These are phyloP conservation scores for Dasyornis broadbenti DNA, from an alignment of 2,113 vertebrate genomes.

Conservation along the genomic window DNA sequence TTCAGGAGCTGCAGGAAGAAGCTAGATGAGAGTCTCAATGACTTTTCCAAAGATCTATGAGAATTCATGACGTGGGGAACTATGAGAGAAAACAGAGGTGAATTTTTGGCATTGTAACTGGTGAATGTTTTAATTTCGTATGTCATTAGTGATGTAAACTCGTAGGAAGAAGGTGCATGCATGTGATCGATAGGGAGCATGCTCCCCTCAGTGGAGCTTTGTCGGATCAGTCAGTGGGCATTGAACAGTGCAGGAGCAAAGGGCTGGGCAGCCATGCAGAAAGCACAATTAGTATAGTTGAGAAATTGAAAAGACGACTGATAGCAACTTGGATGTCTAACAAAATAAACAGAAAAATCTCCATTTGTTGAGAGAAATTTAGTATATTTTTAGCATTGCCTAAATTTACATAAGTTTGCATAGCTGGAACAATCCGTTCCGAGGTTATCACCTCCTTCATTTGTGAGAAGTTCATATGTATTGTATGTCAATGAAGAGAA, in stretches of 20 bases:
- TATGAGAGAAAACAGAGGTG: neutral
- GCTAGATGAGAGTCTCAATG: neutral
- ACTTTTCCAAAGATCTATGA: neutral
- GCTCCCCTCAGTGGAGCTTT: neutral
- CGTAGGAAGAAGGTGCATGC: neutral
- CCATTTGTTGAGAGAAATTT: neutral
- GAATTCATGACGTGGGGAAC: neutral
- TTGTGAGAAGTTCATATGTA: neutral
- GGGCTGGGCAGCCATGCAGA: neutral
- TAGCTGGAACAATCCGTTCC: neutral
- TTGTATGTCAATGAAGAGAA: neutral
- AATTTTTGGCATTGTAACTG: neutral
- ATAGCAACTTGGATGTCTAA: neutral
- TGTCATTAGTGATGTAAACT: neutral
- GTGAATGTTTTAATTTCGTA: neutral
- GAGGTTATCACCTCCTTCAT: neutral
- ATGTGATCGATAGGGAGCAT: fast-evolving
- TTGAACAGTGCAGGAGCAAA: neutral
- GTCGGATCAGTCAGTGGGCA: neutral
- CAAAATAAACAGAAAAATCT: neutral
- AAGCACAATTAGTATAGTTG: neutral
- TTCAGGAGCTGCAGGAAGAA: neutral
- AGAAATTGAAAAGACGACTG: neutral
- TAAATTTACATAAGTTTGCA: neutral
- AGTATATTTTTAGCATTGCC: neutral